Evolutionary conservation across 2,797 vertebrate species (phyloP).

Genomic region (Podarcis lilfordi): DNA sequence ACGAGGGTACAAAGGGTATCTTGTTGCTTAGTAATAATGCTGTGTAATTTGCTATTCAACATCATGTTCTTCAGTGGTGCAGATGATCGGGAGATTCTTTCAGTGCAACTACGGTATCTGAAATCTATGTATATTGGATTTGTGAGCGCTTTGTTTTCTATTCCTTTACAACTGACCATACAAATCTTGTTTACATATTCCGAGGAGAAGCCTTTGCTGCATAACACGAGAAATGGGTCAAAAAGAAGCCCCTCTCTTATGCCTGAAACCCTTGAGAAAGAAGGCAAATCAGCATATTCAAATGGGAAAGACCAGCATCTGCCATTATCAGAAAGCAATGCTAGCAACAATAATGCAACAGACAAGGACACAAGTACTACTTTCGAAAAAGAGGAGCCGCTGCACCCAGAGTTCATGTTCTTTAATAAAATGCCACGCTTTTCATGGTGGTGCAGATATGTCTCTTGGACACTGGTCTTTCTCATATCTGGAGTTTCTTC

Average conservation of each 20-base stretch:
- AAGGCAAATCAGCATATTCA: fast-evolving
- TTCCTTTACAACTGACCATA: slow-evolving; percentile 67
- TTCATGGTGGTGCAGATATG: slow-evolving; percentile 27
- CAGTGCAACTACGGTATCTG: neutral
- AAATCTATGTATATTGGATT: slow-evolving; percentile 69
- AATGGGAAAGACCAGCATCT: fast-evolving
- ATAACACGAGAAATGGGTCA: neutral
- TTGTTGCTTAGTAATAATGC: slow-evolving; percentile 67
- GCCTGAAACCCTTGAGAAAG: fast-evolving
- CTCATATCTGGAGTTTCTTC: slow-evolving; percentile 47
- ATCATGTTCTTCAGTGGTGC: slow-evolving; percentile 75
- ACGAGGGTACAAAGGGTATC: slow-evolving; percentile 75
- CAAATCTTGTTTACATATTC: slow-evolving; percentile 71
- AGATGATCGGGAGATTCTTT: fast-evolving
- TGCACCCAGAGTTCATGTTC: fast-evolving
- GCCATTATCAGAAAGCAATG: fast-evolving
- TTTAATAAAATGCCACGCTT: neutral
- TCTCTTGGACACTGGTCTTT: slow-evolving; percentile 67
- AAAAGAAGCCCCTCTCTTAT: fast-evolving
- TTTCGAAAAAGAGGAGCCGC: fast-evolving
- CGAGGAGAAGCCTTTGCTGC: slow-evolving; percentile 30
- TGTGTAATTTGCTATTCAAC: slow-evolving; percentile 69
- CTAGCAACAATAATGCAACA: fast-evolving
- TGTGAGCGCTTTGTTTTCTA: slow-evolving; percentile 70
- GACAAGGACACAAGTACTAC: fast-evolving